Base-by-base conservation (phyloP, 2,888 invertebrate species). In the Chymomyza procnemis region DNA sequence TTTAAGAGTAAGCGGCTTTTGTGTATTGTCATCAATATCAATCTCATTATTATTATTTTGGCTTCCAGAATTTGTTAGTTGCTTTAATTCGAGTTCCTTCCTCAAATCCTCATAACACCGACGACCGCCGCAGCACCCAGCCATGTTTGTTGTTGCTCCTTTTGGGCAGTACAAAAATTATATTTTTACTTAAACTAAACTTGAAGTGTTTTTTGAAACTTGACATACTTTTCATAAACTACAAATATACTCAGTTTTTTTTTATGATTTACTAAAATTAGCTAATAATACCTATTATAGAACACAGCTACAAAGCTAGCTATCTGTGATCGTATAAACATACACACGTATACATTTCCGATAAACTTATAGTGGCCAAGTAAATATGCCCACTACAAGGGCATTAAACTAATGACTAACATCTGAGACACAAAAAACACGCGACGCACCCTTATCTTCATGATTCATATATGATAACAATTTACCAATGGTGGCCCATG, bases 91-190 rank as follows among this genome's bases (percentile, higher is more conserved):
- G 16, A 12, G 3, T 16, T 56, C 54, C n/a, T 47, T 48, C 26
- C 18, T 19, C 4, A 81, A n/a, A 21, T 81, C 85, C 2, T 73
- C 69, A 18, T 76, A 87, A 63, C 76, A 75, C 2, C 72, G 73
- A 4, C 80, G 70, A 4, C 83, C 85, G 4, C 83, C 83, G 55
- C 83, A 84, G 18, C 83, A 84, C 19, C 56, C 61, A 70, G 85
- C 83, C 83, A 84, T 84, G 19, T 12, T 62, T 1, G 18, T 21
- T 8, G 12, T 22, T 14, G 6, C 1, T 54, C 18, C 6, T 54
- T 54, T 0, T 54, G 2, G 1, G 6, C 9, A 34, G 2, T 9
- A 34, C 4, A 12, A 34, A 12, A 26, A 5, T 26, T 26, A 26
- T 26, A 26, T 26, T 26, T 6, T 26, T 26, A 26, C 8, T 26